Evolutionary conservation across 2,888 invertebrate species (phyloP), one percentile per base, ranked within the genome.

Genomic region (Eupithecia pulchellata): DNA sequence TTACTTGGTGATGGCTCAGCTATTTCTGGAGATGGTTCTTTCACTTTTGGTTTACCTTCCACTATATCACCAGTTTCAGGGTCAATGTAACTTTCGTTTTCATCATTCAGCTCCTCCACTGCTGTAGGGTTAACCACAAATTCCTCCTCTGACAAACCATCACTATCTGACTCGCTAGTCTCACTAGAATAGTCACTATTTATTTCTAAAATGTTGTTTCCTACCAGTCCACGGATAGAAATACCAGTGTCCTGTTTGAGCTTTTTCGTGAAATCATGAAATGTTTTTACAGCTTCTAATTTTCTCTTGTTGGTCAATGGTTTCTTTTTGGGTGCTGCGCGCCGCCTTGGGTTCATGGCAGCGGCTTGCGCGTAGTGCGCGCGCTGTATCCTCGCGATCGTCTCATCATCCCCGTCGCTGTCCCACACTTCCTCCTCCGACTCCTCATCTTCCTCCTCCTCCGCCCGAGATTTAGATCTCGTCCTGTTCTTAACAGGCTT

Each of bases 161-260:
- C 94, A 90, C 93, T 94, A 61, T 93, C 93, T 67, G 90, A 88
- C 75, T 89, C 83, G 83, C 87, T 89, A 57, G 89, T 89, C 72
- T 92, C 92, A 90, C 94, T 94, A 78, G 94, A 90, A 83, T 87
- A 91, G 74, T 94, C 94, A 89, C 91, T 73, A 68, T 69, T 91
- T 82, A 94, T 84, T 73, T 94, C 94, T 87, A 94, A 87, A 73
- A 94, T 83, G 81, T 93, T 91, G 77, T 91, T 91, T 74, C 94
- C 94, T 74, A 92, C 92, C 84, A 94, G 88, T 77, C 94, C 92
- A 75, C 92, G 90, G 76, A 94, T 94, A 69, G 88, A 86, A 78
- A 94, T 91, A 75, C 94, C 94, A 76, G 94, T 94, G 84, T 94
- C 94, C 81, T 94, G 89, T 83, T 94, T 94, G 27, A 94, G 88